phyloP scores from a whole-genome alignment of 1,140 invertebrate species.

The Drosophila suzukii region DNA sequence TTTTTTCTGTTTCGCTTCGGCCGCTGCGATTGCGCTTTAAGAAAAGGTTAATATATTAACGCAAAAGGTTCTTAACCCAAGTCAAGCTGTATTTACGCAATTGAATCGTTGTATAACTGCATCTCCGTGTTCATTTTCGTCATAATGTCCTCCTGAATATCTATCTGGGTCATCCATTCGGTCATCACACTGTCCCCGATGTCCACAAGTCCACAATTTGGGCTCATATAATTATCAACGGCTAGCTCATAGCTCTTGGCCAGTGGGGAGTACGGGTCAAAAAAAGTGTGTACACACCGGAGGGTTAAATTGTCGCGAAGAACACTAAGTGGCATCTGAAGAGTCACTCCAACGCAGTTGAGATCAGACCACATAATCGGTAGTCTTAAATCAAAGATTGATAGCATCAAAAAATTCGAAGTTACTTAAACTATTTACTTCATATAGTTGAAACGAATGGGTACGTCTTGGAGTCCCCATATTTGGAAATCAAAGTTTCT shows the following conservation, averaged over 20 bases:
- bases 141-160: slow-evolving; percentile 49
- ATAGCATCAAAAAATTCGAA: too few relatives aligned
- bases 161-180: slow-evolving; percentile 61
- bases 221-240: not conserved
- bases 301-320: slow-evolving; percentile 64
- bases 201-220: slow-evolving; percentile 58
- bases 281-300: slow-evolving; percentile 61
- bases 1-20: not conserved
- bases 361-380: slow-evolving; percentile 56
- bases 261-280: slow-evolving; percentile 62
- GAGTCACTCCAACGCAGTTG: slow-evolving; percentile 21
- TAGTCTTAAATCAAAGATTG: slow-evolving; percentile 20
- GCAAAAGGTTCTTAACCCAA: not conserved
- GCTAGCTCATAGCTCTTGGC: slow-evolving; percentile 44
- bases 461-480: slow-evolving; percentile 69
- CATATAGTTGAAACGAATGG: slow-evolving; percentile 55
- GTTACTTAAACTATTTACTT: slow-evolving; percentile 58
- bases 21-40: not conserved
- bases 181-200: slow-evolving; percentile 59
- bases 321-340: slow-evolving; percentile 61
- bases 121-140: slow-evolving; percentile 27
- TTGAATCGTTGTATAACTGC: slow-evolving; percentile 26
- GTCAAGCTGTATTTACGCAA: slow-evolving; percentile 32
- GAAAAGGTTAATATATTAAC: not conserved
- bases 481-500: slow-evolving; percentile 56